Base-by-base conservation (phyloP, 2,797 vertebrate species). In the Peromyscus eremicus region DNA sequence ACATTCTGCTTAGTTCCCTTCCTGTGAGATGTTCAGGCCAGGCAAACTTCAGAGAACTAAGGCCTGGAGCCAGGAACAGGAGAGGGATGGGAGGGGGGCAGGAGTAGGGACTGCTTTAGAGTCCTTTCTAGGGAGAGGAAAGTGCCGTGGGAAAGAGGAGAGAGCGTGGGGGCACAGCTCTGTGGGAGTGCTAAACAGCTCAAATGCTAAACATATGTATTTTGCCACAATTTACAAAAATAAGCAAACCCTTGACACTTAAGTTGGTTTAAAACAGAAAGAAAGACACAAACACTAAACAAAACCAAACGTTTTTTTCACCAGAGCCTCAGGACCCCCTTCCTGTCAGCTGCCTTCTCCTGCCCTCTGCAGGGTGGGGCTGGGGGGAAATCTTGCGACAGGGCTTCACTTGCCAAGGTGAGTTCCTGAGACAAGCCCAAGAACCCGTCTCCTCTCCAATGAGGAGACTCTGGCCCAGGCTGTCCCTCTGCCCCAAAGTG, bases 161-260 rank as follows among this genome's bases (percentile, higher is more conserved):
- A 1, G 3, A 12, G 0, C 21, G 4, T 0, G 40, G 13, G 10
- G 0, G 14, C 16, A 1, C 23, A 4, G 1, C 2, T 1, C 4
- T 0, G 12, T 0, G 10, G 27, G 1, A 0, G 64, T 82, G 6
- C 66, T 29, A 8, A 27, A 17, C 0, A 16, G 17, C 2, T n/a
- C 6, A 37, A 5, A 76, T 1, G 46, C 29, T 21, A 19, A 27
- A 37, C 32, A 43, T 19, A 55, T 29, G n/a, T 10, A 27, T 55
- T 85, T 75, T 87, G 6, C 62, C 12, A 55, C n/a, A 75, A 80
- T 43, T 62, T 87, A n/a, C 49, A 85, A 85, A 84, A 66, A 85
- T 14, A 19, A 80, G 52, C n/a, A 32, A 92, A 14, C n/a, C 16
- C n/a, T 32, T 49, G 17, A 73, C 64, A n/a, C 43, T 40, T 6